Evolutionary conservation across 2,888 invertebrate genomes (phyloP).

Genomic region (Onchidella celtica): DNA sequence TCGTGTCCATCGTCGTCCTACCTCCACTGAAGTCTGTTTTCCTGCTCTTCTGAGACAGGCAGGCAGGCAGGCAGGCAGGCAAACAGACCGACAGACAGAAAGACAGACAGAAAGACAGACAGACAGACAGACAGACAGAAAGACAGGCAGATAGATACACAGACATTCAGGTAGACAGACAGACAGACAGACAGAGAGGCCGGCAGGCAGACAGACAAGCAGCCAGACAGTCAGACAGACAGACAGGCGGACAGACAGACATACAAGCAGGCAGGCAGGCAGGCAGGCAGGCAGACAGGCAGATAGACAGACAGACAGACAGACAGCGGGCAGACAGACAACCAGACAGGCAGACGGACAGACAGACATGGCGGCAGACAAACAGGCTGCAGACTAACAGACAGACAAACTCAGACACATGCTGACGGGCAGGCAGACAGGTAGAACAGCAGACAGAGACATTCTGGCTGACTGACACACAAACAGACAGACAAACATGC

Average conservation of each 20-base stretch:
- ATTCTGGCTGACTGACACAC: slow-evolving; percentile 25
- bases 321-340: slow-evolving; percentile 5
- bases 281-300: slow-evolving; percentile 40
- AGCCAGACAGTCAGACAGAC: slow-evolving; percentile 5
- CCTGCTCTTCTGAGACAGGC: no score
- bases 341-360: not conserved
- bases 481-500: slow-evolving; percentile 41
- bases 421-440: not conserved
- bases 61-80: not conserved
- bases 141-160: slow-evolving; percentile 16
- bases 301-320: slow-evolving; percentile 39
- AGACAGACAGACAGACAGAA: slow-evolving; percentile 4
- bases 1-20: no score
- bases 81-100: not conserved
- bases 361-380: not conserved
- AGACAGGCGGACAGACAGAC: slow-evolving; percentile 16
- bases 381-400: not conserved
- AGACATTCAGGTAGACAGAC: slow-evolving; percentile 29
- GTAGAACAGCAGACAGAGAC: slow-evolving; percentile 15
- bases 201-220: slow-evolving; percentile 34
- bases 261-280: slow-evolving; percentile 27
- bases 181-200: slow-evolving; percentile 42
- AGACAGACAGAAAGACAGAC: no score
- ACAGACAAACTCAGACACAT: slow-evolving; percentile 12
- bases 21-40: no score